Base-by-base conservation (phyloP, 2,888 invertebrate genomes). In the Hyppa rectilinea region DNA sequence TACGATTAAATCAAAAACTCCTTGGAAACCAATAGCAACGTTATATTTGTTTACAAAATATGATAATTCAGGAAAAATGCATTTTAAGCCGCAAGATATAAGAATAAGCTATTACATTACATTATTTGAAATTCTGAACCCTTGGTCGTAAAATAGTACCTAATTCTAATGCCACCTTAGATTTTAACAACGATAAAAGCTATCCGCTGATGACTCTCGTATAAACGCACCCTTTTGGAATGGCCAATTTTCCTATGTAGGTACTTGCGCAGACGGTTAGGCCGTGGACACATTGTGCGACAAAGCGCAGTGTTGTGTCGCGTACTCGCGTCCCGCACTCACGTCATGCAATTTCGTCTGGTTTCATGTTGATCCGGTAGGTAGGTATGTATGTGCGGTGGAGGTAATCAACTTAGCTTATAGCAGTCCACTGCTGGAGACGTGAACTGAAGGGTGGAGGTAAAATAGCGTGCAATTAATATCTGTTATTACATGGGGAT, bases 221-320 rank as follows among this genome's bases (percentile, higher is more conserved):
- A 89, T 91, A 92, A 91, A 90, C 87, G 85, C 88, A 88, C 91
- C 90, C 90, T 90, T 91, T 87, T 71, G 58, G 82, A 88, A 90
- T 87, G 84, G 88, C 87, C 91, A 90, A 92, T 91, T 90, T 90
- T 89, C 85, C 89, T 87, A 89, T 87, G 10, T 59, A 45, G 26
- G 52, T 73, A 73, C 76, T 88, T 70, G 79, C 75, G 78, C 61
- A 77, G 77, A 81, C 73, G 68, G 55, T 79, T 80, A 82, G 75
- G 82, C 76, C 47, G 75, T 64, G 75, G 72, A 66, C 70, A 72
- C 45, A 82, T 56, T 73, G 67, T 63, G 60, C 74, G 49, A 74
- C 77, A 73, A 76, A 73, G 68, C 70, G 75, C 67, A 68, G 34
- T 56, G 60, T 50, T 55, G 53, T 63, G 65, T 58, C 50, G 62